Evolutionary conservation across 2,888 invertebrate species (phyloP), one percentile per base, ranked within the genome.

Genomic region (Lasioglossum leucozonium): DNA sequence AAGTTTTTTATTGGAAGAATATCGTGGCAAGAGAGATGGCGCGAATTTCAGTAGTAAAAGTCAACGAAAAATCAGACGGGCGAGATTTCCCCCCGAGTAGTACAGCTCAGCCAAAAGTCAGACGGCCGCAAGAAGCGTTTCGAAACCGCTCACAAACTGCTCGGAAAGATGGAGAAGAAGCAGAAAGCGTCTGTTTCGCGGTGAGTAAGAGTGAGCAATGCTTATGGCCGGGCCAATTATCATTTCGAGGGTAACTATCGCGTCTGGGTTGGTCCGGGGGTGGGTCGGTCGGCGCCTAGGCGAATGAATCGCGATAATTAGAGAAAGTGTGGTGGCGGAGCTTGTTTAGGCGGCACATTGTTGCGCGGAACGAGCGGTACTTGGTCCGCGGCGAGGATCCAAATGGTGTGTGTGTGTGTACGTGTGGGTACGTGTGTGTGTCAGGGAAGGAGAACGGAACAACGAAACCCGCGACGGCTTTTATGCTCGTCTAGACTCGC

Each of bases 241-340:
- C 75, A 83, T 87, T 85, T 86, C 72, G 55, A 55, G 76, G 65
- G 79, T 78, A 89, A 88, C 88, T 89, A 89, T 89, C 84, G 71
- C 78, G 72, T 72, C 79, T 37, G 72, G 72, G 30, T n/a, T 4
- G n/a, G 55, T 8, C 22, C 22, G 26, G 13, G 13, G 22, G 26
- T 13, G 13, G 58, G 26, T 58, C 13, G 58, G 11, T 10, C 11
- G 55, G 55, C 26, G 13, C 58, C 58, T 58, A 58, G 58, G 84
- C 89, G 85, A 87, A 83, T 86, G 86, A 88, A 84, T 72, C 74
- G 88, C 72, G 84, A 84, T 90, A 91, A 90, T 90, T 90, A 84
- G 90, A 85, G 89, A 91, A 87, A 90, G 88, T 82, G 77, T 75
- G 69, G 67, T 62, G 77, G 26, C 26, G 58, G 5, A 22, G 62